Conservation (phyloP, 2,888 invertebrate species). For the Agrochola litura region DNA sequence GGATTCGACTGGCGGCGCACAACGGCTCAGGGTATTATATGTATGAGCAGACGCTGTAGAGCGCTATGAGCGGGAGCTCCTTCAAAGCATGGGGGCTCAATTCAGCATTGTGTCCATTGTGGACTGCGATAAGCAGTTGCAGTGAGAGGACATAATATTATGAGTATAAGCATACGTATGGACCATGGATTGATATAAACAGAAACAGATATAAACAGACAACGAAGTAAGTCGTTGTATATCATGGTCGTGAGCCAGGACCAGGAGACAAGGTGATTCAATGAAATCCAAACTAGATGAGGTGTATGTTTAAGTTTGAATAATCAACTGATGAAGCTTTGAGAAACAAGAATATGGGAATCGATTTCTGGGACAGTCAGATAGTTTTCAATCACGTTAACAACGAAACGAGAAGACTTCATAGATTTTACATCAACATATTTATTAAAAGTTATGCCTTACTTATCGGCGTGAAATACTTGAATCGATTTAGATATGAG, state of each 20-base stretch:
- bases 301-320: not conserved
- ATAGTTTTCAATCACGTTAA: not conserved
- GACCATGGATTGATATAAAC: not conserved
- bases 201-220: not conserved
- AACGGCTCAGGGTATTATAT: not conserved
- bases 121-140: constrained; percentile 1
- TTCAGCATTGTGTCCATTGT: not conserved
- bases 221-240: not conserved
- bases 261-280: not conserved
- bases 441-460: not conserved
- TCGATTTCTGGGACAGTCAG: not conserved
- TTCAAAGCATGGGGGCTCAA: constrained; percentile 8
- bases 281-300: not conserved
- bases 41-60: constrained; percentile 37
- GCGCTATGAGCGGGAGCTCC: constrained; percentile 10
- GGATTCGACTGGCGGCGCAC: constrained; percentile 36
- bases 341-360: not conserved
- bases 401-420: not conserved
- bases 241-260: not conserved
- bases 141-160: not conserved
- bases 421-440: not conserved
- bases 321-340: not conserved
- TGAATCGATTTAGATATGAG: constrained; percentile 2
- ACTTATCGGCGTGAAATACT: not conserved
- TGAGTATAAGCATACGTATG: not conserved